Evolutionary conservation across 2,797 vertebrate genomes (phyloP), one percentile per base, ranked within the genome.

Genomic region (Strix occidentalis): DNA sequence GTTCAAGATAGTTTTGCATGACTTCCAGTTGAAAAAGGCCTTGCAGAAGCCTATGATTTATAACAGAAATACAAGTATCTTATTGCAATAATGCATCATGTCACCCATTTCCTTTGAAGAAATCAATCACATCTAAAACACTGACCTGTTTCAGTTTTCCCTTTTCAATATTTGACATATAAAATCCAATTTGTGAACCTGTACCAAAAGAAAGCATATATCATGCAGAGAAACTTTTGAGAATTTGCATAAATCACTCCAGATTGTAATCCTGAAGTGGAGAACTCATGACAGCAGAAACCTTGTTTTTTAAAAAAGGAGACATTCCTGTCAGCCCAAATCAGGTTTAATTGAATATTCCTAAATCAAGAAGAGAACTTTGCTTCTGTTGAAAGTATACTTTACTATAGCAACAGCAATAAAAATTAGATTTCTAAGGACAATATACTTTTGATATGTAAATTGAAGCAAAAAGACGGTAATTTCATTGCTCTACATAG

Each of bases 11-110:
- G 80, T 87, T 95, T 97, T 96, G 93, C 60, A 43, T 85, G 92
- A 95, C 89, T 97, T 97, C 64, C 87, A 87, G 57, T 41, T 94
- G 82, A 75, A 89, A 96, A 97, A 96, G 89, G 16, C 69, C 57
- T 86, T 64, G 76, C 43, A 90, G 92, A 96, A 95, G 48, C 60
- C 66, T 95, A 74, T 98, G 98, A 98, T 98, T 98, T 98, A 98
- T 98, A 97, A 95, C 97, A 95, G 96, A 97, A 98, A 98, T 98
- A 95, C 92, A 90, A 95, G 95, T 97, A 87, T 98, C 97, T 98
- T 98, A 98, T 98, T 98, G 97, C 95, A 97, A 97, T 97, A 97
- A 97, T 98, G 97, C 96, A 97, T 98, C 97, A 98, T 98, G 97
- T 98, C 98, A 96, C 91, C 95, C 69, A 81, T 97, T 98, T 98